Conservation (phyloP, 2,888 invertebrate genomes). For the Baccha elongata region DNA sequence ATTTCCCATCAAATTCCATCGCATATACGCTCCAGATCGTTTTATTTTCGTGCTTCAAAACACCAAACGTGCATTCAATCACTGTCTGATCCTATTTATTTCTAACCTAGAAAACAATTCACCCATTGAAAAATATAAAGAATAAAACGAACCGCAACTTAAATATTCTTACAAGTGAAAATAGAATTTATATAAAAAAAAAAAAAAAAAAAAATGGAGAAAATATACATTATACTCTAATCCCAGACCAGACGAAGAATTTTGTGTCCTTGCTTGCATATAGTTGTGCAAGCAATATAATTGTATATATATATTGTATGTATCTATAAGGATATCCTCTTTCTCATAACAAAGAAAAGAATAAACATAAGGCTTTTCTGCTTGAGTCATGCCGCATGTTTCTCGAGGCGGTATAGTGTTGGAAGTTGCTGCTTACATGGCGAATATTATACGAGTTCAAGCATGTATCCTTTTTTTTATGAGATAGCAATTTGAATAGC, state of each 20-base stretch:
- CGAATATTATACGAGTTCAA: slow-evolving; percentile 38
- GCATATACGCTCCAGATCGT: slow-evolving; percentile 59
- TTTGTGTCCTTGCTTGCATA: slow-evolving; percentile 67
- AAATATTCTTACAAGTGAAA: slow-evolving; percentile 53
- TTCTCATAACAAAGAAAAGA: not conserved
- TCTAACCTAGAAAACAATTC: slow-evolving; percentile 69
- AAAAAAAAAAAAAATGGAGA: not conserved
- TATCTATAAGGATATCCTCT: slow-evolving; percentile 37
- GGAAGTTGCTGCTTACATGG: slow-evolving; percentile 49
- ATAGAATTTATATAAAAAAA: slow-evolving; percentile 17
- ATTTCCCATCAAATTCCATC: slow-evolving; percentile 58
- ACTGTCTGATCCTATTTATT: slow-evolving; percentile 73
- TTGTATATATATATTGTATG: slow-evolving; percentile 5
- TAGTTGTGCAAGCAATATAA: slow-evolving; percentile 53
- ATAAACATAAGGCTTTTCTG: slow-evolving; percentile 31
- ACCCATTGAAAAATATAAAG: slow-evolving; percentile 63
- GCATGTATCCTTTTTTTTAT: slow-evolving; percentile 35
- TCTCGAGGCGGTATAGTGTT: slow-evolving; percentile 22
- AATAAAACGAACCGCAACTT: slow-evolving; percentile 70
- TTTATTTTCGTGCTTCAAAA: slow-evolving; percentile 51
- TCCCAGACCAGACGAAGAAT: slow-evolving; percentile 64
- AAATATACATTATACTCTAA: slow-evolving; percentile 41
- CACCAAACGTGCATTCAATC: slow-evolving; percentile 67
- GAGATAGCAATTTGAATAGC: slow-evolving; percentile 67
- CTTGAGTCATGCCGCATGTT: slow-evolving; percentile 8